Conservation (phyloP, 2,113 vertebrate genomes). For the Dunckerocampus dactyliophorus region DNA sequence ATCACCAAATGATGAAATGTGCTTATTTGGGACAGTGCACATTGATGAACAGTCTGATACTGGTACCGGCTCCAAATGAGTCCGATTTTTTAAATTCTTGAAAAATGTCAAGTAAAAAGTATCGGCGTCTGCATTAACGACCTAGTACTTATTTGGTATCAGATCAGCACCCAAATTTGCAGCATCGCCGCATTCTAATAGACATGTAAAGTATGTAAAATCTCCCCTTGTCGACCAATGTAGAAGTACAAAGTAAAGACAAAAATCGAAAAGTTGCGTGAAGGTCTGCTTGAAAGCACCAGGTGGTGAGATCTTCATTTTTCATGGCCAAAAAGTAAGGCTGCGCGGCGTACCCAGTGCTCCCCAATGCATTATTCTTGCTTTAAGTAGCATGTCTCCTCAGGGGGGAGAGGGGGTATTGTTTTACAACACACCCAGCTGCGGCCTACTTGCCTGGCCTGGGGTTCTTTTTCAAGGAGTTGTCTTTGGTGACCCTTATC, state of each 20-base stretch:
- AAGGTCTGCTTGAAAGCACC: conserved; percentile 57
- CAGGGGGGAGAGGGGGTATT: conserved; percentile 44
- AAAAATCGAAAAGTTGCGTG: conserved; percentile 33
- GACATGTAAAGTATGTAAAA: no score
- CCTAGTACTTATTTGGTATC: no score
- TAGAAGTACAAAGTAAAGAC: conserved; percentile 4
- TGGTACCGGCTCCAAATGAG: no score
- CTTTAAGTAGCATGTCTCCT: conserved; percentile 60
- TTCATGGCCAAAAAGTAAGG: conserved; percentile 52
- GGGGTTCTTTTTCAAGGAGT: conserved; percentile 69
- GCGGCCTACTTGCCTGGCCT: conserved; percentile 65
- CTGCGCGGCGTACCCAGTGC: conserved; percentile 17
- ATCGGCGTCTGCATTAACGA: no score
- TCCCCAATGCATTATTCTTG: conserved; percentile 68
- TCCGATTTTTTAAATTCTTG: no score
- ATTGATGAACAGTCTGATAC: no score
- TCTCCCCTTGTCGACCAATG: conserved; percentile 1
- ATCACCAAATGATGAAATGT: no score
- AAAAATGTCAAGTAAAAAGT: no score
- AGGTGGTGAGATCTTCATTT: conserved; percentile 72
- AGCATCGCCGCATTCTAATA: no score
- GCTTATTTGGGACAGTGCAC: no score
- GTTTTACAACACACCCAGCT: conserved; percentile 69
- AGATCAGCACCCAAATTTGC: no score
- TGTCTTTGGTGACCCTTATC: conserved; percentile 68